These are phyloP conservation scores for Brachionus koreanus DNA, from an alignment of 1,140 invertebrate species.

Conservation along the genomic window DNA sequence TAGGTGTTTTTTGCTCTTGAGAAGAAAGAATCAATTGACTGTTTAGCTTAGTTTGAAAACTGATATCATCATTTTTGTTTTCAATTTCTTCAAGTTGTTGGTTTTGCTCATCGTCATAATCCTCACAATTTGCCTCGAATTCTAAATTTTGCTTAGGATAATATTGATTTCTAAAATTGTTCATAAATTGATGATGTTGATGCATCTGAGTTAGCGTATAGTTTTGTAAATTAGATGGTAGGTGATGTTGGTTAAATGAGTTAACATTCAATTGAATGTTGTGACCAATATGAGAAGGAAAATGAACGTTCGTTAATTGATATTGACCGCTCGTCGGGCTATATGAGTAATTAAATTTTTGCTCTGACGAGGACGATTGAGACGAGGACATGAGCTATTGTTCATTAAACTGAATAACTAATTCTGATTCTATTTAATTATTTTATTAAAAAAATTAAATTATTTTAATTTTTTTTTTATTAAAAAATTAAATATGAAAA, in stretches of 20 bases:
- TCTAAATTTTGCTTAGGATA: conserved; percentile 1
- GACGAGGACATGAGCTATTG: conserved; percentile 5
- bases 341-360: not conserved
- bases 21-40: not conserved
- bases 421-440: not conserved
- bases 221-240: not conserved
- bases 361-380: not conserved
- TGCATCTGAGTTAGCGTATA: not conserved
- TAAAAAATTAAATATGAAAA: not conserved
- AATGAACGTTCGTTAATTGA: not conserved
- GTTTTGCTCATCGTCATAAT: not conserved
- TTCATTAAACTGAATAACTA: not conserved
- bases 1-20: not conserved
- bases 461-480: not conserved
- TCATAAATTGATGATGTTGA: conserved; percentile 13
- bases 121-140: not conserved
- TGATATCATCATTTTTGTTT: conserved; percentile 2
- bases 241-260: not conserved
- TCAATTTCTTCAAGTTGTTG: not conserved
- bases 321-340: not conserved
- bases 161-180: conserved; percentile 26
- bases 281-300: not conserved
- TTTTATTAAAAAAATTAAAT: not conserved
- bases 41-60: not conserved
- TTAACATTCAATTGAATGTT: not conserved